A percentile compares a stretch with the other conserved stretches of the same genome.
phyloP scores from a whole-genome alignment of 2,797 vertebrate genomes.

The Fistularia commersonii region DNA sequence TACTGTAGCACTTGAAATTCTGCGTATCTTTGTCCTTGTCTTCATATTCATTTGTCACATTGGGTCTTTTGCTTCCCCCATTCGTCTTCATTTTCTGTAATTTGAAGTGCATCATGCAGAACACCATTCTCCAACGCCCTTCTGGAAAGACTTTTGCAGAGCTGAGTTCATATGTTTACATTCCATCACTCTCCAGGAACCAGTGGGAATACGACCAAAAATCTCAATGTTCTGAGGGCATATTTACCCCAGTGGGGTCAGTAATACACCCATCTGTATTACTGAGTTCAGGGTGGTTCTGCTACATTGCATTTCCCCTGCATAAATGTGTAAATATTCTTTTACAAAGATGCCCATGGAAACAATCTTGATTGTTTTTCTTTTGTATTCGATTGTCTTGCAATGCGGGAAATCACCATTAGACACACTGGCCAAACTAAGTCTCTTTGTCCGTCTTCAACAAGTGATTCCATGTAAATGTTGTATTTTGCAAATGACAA shows the following conservation, averaged over 20 bases:
- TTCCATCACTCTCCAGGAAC: slow-evolving; percentile 13
- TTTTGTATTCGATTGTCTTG: too few species aligned
- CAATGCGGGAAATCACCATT: too few species aligned
- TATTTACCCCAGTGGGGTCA: slow-evolving; percentile 1
- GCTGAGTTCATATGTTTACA: slow-evolving; percentile 13
- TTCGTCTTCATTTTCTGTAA: background rate
- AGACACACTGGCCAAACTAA: too few species aligned
- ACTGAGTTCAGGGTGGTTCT: too few species aligned
- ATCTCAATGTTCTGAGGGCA: slow-evolving; percentile 8
- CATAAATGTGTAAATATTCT: too few species aligned
- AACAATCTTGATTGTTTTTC: too few species aligned
- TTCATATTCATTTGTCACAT: background rate
- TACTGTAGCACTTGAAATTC: background rate
- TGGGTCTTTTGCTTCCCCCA: background rate
- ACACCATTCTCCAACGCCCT: background rate
- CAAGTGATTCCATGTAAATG: too few species aligned
- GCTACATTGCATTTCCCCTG: too few species aligned
- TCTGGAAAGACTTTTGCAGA: too few species aligned
- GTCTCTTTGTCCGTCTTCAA: too few species aligned
- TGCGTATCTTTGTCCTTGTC: background rate
- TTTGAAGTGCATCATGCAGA: slow-evolving; percentile 1
- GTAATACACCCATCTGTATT: background rate
- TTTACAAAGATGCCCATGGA: too few species aligned
- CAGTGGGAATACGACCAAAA: slow-evolving; percentile 14
- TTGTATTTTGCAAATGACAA: too few species aligned